Evolutionary conservation across 2,797 vertebrate genomes (phyloP), one percentile per base, ranked within the genome.

Genomic region (Rhinatrema bivittatum): DNA sequence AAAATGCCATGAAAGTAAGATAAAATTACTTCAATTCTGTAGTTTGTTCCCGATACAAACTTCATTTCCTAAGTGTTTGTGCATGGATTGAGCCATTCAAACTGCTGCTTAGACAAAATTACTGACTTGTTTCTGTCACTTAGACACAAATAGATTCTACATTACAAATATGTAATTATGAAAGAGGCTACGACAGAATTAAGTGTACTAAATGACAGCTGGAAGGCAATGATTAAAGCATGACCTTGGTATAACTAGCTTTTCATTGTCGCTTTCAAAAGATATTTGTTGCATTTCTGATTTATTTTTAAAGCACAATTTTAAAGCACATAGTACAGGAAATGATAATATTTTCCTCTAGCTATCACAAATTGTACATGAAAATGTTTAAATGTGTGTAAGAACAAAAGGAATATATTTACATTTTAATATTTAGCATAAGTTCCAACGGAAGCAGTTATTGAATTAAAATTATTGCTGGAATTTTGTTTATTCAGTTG

Each of bases 1-100:
- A 40, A 66, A 54, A 55, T 55, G 60, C 52, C 54, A 59, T 25
- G 43, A 69, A 70, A 73, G 62, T 33, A 72, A n/a, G 46, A 35
- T 24, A 61, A 34, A 51, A 7, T 6, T 20, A 29, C 16, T 24
- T n/a, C n/a, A n/a, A n/a, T n/a, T 10, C 39, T 62, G 56, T 65
- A 42, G 50, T 50, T 73, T 58, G 37, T 47, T 17, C 49, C 47
- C 54, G 44, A 60, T 60, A 46, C 43, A 61, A 68, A 64, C 20
- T 61, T 32, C 16, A 50, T 39, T 66, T 68, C 36, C 42, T 63
- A 17, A 39, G 58, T 54, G 16, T 37, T 63, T 67, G 69, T 44
- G 32, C 46, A 48, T 17, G 67, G 53, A 39, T 41, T 62, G 32
- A 42, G 62, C 59, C 59, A 67, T 45, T 66, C 31, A 36, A 53